Percentiles rank a stretch among this genome's conserved stretches.
Conservation (phyloP, 2,113 vertebrate genomes). For the Equus przewalskii region DNA sequence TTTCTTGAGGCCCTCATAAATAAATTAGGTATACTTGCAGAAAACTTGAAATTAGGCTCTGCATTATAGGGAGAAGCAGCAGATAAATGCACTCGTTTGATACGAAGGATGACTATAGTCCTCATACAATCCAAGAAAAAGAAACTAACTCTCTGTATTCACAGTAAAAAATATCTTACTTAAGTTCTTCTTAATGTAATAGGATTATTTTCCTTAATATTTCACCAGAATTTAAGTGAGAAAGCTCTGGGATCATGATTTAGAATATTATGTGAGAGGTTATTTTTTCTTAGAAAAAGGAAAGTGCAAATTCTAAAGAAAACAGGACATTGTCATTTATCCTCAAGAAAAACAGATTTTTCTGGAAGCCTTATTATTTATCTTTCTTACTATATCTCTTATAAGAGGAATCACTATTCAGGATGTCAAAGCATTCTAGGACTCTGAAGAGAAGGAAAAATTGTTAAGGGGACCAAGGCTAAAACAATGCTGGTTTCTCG, state of each 20-base stretch:
- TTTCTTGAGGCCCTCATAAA: neutral
- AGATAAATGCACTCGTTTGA: neutral
- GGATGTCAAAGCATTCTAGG: neutral
- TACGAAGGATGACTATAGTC: neutral
- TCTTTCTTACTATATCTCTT: neutral
- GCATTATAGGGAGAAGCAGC: neutral
- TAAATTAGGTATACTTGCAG: conserved; percentile 24
- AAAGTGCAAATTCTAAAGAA: conserved; percentile 33
- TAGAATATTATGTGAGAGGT: neutral
- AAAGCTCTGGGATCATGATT: neutral
- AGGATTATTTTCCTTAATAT: conserved; percentile 41
- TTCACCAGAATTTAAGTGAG: neutral
- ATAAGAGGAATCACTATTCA: neutral
- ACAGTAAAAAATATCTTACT: neutral
- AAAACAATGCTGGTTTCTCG: neutral
- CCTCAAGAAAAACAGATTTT: conserved; percentile 10
- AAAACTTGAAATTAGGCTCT: neutral
- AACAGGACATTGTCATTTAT: conserved; percentile 4
- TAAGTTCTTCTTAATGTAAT: neutral
- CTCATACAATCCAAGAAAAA: neutral
- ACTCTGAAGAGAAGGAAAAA: conserved; percentile 20
- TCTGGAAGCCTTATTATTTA: neutral
- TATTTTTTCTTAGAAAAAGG: conserved; percentile 31
- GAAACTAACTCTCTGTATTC: neutral
- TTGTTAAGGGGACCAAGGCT: neutral